Conservation (phyloP, 2,113 vertebrate genomes). For the Cavia aperea region DNA sequence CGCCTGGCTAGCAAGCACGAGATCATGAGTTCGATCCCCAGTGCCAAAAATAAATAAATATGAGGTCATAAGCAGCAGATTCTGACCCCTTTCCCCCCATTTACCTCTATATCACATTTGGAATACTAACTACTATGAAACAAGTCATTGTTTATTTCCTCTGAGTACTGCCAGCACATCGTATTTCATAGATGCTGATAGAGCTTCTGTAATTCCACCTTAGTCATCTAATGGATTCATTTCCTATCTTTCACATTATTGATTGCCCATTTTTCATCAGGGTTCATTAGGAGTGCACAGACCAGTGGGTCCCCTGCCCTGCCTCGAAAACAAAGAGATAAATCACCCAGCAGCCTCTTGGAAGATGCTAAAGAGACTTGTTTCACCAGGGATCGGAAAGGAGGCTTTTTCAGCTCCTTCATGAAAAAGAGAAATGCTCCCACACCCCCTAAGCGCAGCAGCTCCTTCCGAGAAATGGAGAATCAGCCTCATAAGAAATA, state of each 20-base stretch:
- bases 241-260: background rate
- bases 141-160: background rate
- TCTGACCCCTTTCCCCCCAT: background rate
- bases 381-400: slow-evolving; percentile 95
- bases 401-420: slow-evolving; percentile 98
- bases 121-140: background rate
- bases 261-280: slow-evolving; percentile 67
- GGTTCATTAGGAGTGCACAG: slow-evolving; percentile 81
- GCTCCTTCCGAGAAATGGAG: slow-evolving; percentile 97
- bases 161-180: background rate
- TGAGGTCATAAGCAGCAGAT: background rate
- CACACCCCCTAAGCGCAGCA: slow-evolving; percentile 94
- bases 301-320: slow-evolving; percentile 88
- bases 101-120: background rate
- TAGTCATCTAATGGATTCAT: background rate
- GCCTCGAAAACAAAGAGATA: slow-evolving; percentile 95
- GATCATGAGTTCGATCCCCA: too few species aligned
- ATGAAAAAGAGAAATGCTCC: slow-evolving; percentile 97
- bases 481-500: slow-evolving; percentile 97
- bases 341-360: slow-evolving; percentile 90
- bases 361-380: slow-evolving; percentile 92
- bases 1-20: too few species aligned
- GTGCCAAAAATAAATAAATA: background rate
- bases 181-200: background rate
- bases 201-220: too few species aligned